A percentile compares a stretch with the other conserved stretches of the same genome.
These are phyloP conservation scores for Alethe diademata DNA, from an alignment of 2,113 vertebrate species.

Conservation along the genomic window DNA sequence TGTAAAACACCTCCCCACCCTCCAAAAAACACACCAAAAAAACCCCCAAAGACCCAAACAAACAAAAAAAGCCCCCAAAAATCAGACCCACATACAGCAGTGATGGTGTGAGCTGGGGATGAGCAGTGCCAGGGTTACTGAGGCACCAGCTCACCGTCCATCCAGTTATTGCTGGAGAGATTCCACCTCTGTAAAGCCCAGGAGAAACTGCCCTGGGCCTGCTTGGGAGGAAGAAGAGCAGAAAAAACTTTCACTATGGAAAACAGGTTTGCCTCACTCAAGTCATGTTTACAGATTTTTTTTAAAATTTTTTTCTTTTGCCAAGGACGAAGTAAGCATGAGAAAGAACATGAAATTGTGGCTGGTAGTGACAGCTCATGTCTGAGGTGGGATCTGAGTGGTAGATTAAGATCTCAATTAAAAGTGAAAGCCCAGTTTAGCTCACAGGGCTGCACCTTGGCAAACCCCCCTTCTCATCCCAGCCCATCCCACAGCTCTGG, in stretches of 20 bases:
- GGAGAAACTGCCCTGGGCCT: not conserved
- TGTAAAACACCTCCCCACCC: too few species aligned
- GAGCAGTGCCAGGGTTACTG: not conserved
- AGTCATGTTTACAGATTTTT: too few species aligned
- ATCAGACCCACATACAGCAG: fast-evolving
- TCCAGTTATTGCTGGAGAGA: not conserved
- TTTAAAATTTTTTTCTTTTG: not conserved
- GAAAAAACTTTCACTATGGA: fast-evolving
- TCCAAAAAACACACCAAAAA: too few species aligned
- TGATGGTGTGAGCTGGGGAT: not conserved
- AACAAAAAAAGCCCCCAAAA: fast-evolving
- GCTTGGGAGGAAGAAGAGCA: not conserved
- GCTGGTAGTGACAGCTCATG: not conserved
- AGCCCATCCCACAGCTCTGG: not conserved
- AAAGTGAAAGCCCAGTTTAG: not conserved
- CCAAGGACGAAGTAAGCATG: not conserved
- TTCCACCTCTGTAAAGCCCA: not conserved
- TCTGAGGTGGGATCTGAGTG: not conserved
- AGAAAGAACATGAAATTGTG: not conserved
- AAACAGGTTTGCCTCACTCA: not conserved
- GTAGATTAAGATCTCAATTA: not conserved
- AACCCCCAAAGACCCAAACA: too few species aligned
- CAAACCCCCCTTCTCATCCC: fast-evolving
- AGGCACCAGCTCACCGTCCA: not conserved
- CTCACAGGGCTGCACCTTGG: not conserved